Evolutionary conservation across 1,140 invertebrate genomes (phyloP).

Genomic region (Marisa cornuarietis): DNA sequence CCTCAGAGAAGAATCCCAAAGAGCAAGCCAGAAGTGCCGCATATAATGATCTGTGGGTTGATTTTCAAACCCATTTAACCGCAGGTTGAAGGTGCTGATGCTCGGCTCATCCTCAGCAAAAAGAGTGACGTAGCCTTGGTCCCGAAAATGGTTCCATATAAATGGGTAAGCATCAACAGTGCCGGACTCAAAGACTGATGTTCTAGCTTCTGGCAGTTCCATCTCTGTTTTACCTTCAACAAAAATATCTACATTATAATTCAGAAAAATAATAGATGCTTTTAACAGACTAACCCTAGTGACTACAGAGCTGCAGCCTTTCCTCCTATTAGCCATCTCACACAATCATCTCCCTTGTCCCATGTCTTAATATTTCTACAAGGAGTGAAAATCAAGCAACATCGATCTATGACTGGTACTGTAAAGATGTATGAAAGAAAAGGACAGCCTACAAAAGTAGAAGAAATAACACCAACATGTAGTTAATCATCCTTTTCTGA

Average conservation of each 20-base stretch:
- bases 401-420: too few relatives aligned
- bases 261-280: too few relatives aligned
- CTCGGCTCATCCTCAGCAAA: constrained; percentile 61
- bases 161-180: constrained; percentile 52
- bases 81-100: constrained; percentile 55
- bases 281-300: too few relatives aligned
- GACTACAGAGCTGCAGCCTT: too few relatives aligned
- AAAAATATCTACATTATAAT: background rate
- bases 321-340: too few relatives aligned
- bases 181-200: constrained; percentile 26
- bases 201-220: constrained; percentile 53
- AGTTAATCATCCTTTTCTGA: too few relatives aligned
- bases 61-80: constrained; percentile 63
- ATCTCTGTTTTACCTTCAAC: constrained; percentile 52
- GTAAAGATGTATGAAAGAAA: too few relatives aligned
- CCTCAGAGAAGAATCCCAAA: constrained; percentile 60
- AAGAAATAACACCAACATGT: too few relatives aligned
- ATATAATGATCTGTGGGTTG: constrained; percentile 61
- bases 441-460: too few relatives aligned
- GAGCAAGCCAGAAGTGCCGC: constrained; percentile 60
- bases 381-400: too few relatives aligned
- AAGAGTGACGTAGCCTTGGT: constrained; percentile 56
- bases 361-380: too few relatives aligned
- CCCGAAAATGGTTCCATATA: constrained; percentile 54
- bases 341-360: too few relatives aligned